Percentiles rank a stretch among this genome's conserved stretches.
Conservation (phyloP, 2,888 invertebrate genomes). For the Pollenia griseotomentosa region DNA sequence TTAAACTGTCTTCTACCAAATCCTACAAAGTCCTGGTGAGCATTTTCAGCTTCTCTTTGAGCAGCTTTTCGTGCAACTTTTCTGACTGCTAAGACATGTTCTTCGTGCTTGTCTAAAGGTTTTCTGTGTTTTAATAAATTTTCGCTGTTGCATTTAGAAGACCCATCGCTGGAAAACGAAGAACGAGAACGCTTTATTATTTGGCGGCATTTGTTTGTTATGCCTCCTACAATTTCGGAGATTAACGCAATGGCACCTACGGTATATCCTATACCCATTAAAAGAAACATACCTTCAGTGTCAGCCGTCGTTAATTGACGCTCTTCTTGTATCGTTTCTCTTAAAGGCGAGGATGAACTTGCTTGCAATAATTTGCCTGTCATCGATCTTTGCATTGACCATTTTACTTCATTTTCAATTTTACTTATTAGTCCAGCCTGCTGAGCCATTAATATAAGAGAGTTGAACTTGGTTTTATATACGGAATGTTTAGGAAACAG, state of each 20-base stretch:
- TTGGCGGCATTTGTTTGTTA: conserved; percentile 86
- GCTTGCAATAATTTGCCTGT: conserved; percentile 88
- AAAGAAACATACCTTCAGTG: conserved; percentile 92
- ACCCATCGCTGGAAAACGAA: conserved; percentile 77
- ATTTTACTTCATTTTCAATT: conserved; percentile 89
- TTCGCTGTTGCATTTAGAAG: conserved; percentile 78
- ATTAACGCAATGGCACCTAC: conserved; percentile 87
- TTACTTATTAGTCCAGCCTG: conserved; percentile 89
- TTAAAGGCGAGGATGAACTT: conserved; percentile 83
- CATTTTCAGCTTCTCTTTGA: conserved; percentile 74
- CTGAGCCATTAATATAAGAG: conserved; percentile 86
- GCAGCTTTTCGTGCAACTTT: conserved; percentile 76
- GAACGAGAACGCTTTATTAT: conserved; percentile 80
- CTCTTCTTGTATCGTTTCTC: conserved; percentile 86
- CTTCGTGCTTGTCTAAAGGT: conserved; percentile 42
- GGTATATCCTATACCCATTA: conserved; percentile 89
- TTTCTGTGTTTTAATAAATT: conserved; percentile 33
- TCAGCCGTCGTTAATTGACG: conserved; percentile 91
- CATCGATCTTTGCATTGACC: conserved; percentile 88
- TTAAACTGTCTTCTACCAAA: conserved; percentile 82
- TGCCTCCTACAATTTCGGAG: conserved; percentile 90
- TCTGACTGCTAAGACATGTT: conserved; percentile 73
- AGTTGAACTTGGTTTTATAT: conserved; percentile 87
- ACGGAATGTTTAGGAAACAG: conserved; percentile 88
- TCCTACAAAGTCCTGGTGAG: conserved; percentile 73